These are phyloP conservation scores for Poecilia wingei DNA, from an alignment of 2,797 vertebrate species.

Conservation along the genomic window DNA sequence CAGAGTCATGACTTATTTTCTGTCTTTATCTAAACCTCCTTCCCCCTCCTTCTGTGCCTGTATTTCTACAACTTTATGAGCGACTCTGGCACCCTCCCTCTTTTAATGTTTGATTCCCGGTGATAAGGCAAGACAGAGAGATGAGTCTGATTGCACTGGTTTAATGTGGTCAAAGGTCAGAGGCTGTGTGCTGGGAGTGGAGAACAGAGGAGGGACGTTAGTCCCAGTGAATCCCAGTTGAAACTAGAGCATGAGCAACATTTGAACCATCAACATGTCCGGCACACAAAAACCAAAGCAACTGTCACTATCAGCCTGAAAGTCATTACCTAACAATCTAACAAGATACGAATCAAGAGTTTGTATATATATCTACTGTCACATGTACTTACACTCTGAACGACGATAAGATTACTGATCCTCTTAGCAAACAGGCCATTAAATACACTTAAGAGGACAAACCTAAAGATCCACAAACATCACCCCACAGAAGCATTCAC, in stretches of 20 bases:
- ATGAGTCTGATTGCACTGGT: slow-evolving; percentile 70
- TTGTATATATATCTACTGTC: slow-evolving; percentile 74
- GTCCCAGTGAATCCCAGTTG: slow-evolving; percentile 37
- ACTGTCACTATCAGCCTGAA: slow-evolving; percentile 60
- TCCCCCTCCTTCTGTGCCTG: slow-evolving; percentile 15
- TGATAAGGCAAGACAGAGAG: slow-evolving; percentile 77
- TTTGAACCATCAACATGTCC: slow-evolving; percentile 50
- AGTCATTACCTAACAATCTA: slow-evolving; percentile 72
- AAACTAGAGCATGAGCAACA: slow-evolving; percentile 41
- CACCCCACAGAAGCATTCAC: neutral
- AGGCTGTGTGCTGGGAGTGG: slow-evolving; percentile 37
- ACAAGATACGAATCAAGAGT: slow-evolving; percentile 76
- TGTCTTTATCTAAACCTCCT: slow-evolving; percentile 48
- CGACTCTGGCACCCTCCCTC: slow-evolving; percentile 64
- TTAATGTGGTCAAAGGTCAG: slow-evolving; percentile 86
- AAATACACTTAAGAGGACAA: slow-evolving; percentile 43
- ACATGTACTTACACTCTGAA: slow-evolving; percentile 71
- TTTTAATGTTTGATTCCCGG: slow-evolving; percentile 82
- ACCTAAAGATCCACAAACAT: neutral
- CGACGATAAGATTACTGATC: slow-evolving; percentile 65
- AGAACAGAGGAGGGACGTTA: slow-evolving; percentile 28
- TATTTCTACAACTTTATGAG: slow-evolving; percentile 73
- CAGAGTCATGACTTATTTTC: slow-evolving; percentile 4
- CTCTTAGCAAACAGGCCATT: slow-evolving; percentile 64
- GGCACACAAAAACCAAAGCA: slow-evolving; percentile 57